A percentile compares a stretch with the other conserved stretches of the same genome.
phyloP scores from a whole-genome alignment of 2,888 invertebrate genomes.

The Octonoba sinensis region DNA sequence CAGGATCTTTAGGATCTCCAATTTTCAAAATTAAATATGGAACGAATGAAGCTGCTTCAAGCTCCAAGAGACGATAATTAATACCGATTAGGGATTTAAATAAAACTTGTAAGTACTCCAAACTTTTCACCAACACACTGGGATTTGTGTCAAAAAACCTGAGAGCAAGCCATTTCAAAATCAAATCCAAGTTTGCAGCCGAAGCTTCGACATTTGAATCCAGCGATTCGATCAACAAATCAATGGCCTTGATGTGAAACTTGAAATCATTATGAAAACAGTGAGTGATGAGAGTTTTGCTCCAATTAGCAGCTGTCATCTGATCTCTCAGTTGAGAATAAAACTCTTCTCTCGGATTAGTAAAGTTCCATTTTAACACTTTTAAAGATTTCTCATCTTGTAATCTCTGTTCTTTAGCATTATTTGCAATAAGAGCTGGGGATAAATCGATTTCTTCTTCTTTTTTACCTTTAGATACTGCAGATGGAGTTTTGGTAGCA shows the following conservation, averaged over 20 bases:
- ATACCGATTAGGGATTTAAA: conserved; percentile 84
- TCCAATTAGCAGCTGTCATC: conserved; percentile 89
- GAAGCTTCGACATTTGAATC: conserved; percentile 83
- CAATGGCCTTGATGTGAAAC: conserved; percentile 94
- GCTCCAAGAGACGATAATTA: conserved; percentile 88
- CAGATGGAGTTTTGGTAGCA: conserved; percentile 39
- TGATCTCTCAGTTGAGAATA: conserved; percentile 91
- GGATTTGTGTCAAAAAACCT: conserved; percentile 99
- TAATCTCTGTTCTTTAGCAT: conserved; percentile 90
- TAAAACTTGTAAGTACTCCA: conserved; percentile 89
- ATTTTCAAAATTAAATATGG: conserved; percentile 88
- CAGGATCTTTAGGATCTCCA: conserved; percentile 96
- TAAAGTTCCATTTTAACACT: conserved; percentile 93
- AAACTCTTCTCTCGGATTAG: conserved; percentile 92
- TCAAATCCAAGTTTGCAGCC: conserved; percentile 90
- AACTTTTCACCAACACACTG: conserved; percentile 92
- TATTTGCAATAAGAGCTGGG: conserved; percentile 84
- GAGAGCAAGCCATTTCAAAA: conserved; percentile 95
- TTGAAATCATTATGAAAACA: conserved; percentile 97
- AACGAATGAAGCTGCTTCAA: conserved; percentile 92
- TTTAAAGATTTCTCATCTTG: conserved; percentile 95
- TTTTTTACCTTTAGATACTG: conserved; percentile 76
- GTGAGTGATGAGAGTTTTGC: conserved; percentile 86
- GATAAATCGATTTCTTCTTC: conserved; percentile 88
- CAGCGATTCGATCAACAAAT: conserved; percentile 86